A percentile compares a stretch with the other conserved stretches of the same genome.
Conservation (phyloP, 2,113 vertebrate species). For the Cephalopholis sonnerati region DNA sequence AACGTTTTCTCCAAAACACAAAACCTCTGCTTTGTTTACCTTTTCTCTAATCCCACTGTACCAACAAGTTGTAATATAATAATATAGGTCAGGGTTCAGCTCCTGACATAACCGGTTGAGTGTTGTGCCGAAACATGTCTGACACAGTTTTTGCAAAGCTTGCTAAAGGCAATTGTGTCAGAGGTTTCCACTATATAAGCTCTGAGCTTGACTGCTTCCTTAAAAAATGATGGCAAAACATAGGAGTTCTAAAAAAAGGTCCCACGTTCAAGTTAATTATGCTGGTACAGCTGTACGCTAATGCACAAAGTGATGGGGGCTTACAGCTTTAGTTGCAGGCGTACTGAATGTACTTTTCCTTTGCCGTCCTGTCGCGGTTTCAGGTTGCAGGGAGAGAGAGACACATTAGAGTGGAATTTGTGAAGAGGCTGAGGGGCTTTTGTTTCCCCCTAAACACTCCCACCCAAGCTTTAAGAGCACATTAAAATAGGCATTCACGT, state of each 20-base stretch:
- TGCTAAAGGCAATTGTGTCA: background rate
- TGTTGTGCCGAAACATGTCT: slow-evolving; percentile 31
- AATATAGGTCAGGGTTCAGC: background rate
- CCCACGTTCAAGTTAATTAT: background rate
- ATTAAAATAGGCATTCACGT: slow-evolving; percentile 60
- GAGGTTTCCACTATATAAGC: background rate
- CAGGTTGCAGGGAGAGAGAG: slow-evolving; percentile 56
- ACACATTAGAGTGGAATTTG: slow-evolving; percentile 59
- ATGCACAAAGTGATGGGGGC: background rate
- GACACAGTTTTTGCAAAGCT: background rate
- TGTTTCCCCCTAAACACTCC: slow-evolving; percentile 24
- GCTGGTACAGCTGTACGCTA: background rate
- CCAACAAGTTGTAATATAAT: background rate
- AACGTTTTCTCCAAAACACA: background rate
- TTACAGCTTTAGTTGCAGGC: background rate
- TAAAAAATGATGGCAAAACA: background rate
- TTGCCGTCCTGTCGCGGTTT: slow-evolving; percentile 45
- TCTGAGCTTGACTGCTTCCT: background rate
- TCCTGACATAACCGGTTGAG: slow-evolving; percentile 15
- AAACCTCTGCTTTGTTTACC: background rate
- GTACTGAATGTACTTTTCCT: slow-evolving; percentile 40
- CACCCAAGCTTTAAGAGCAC: slow-evolving; percentile 36
- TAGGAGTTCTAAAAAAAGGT: background rate
- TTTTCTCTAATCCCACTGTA: background rate
- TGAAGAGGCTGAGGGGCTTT: slow-evolving; percentile 44